Base-by-base conservation (phyloP, 2,888 invertebrate species). In the Meandrusa payeni region DNA sequence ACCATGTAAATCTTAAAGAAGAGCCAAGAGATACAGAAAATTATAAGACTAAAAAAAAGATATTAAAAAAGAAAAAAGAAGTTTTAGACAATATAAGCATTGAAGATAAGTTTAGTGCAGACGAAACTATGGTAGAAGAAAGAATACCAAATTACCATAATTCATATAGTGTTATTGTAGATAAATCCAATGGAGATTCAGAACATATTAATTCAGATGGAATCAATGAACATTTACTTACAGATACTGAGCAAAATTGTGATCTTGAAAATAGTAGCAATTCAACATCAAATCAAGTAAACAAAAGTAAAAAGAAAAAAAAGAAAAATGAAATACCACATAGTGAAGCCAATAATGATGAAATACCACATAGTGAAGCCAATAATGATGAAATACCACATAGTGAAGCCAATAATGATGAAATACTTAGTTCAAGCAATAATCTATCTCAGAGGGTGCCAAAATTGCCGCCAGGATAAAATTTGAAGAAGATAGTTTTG, bases 401-500 rank as follows among this genome's bases (percentile, higher is more conserved):
- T 13, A 29, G 23, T 6, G 23, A 9, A 15, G 4, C 9, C 6
- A 3, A 19, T 3, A 32, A 10, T 13, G 31, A 24, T 15, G 38
- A 38, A 2, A 19, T 44, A 11, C 10, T 44, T 2, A 33, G 32
- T 7, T 15, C 26, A 3, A 15, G 29, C 9, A 37, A 24, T 11
- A 38, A 32, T 7, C 5, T 19, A 7, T 29, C 34, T 10, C 42
- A 45, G 26, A 56, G 42, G 48, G 46, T 29, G 46, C 51, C 23
- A 67, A 55, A 49, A 59, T 78, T 47, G 69, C 73, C 22, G 80
- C 79, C 20, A 68, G 69, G 47, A 58, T 80, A 41, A 55, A 36
- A 33, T 78, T 76, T 69, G 81, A 81, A 57, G 75, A 77, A 37
- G 72, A 73, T 15, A 57, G 59, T 19, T n/a, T 12, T n/a, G 20